Conservation (phyloP, 2,888 invertebrate genomes). For the Epinotia bilunana region DNA sequence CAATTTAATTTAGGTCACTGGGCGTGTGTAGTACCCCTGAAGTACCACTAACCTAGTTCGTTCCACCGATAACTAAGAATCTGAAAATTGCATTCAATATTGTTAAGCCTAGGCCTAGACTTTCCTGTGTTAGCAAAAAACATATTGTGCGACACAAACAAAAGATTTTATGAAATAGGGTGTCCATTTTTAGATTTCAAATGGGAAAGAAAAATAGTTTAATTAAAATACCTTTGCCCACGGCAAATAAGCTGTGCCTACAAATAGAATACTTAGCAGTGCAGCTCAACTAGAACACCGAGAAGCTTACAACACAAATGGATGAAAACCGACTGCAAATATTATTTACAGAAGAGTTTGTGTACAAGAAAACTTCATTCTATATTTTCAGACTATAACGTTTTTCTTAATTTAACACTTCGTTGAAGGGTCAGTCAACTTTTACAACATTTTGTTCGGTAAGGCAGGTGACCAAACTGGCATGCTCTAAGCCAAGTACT, state of each 20-base stretch:
- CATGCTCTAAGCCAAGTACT: no score
- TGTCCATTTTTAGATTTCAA: not conserved
- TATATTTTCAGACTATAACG: no score
- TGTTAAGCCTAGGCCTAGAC: not conserved
- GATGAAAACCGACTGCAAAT: not conserved
- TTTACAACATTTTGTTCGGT: no score
- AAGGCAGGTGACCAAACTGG: no score
- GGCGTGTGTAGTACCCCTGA: no score
- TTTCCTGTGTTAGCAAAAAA: not conserved
- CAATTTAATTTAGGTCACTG: no score
- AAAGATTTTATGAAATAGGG: not conserved
- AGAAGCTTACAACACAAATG: constrained; percentile 3
- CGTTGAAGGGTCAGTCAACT: no score
- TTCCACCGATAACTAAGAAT: no score
- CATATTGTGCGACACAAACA: not conserved
- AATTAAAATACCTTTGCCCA: not conserved
- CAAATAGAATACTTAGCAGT: constrained; percentile 1
- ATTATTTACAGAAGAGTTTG: not conserved
- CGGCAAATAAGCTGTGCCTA: not conserved
- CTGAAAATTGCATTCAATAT: not conserved
- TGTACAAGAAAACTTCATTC: not conserved
- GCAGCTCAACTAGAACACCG: constrained; percentile 2
- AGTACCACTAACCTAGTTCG: no score
- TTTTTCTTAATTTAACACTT: no score
- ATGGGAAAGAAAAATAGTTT: no score